phyloP scores from a whole-genome alignment of 2,888 invertebrate genomes.

The Anticlea derivata region DNA sequence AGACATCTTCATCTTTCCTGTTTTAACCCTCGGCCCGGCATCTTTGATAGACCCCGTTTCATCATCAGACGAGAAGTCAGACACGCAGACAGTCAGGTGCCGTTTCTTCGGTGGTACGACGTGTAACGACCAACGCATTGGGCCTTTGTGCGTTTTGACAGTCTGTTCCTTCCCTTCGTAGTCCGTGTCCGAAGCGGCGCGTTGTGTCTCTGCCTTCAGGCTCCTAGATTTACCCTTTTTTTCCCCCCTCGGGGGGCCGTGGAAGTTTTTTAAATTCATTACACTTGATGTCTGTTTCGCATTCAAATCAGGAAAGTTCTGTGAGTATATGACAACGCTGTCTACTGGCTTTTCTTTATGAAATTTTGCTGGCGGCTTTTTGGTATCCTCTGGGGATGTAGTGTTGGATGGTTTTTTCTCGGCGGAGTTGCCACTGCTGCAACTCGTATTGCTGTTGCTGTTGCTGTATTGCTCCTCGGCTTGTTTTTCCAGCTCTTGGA shows the following conservation, averaged over 20 bases:
- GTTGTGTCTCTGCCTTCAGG: slow-evolving; percentile 61
- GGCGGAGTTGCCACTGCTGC: slow-evolving; percentile 71
- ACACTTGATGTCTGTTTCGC: slow-evolving; percentile 68
- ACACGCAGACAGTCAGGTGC: slow-evolving; percentile 66
- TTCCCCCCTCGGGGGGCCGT: slow-evolving; percentile 82
- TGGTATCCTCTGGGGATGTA: slow-evolving; percentile 49
- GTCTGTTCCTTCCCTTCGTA: slow-evolving; percentile 62
- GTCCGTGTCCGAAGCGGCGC: slow-evolving; percentile 74
- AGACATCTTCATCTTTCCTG: slow-evolving; percentile 64
- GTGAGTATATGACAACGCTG: slow-evolving; percentile 75
- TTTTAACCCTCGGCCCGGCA: slow-evolving; percentile 63
- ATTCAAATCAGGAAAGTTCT: slow-evolving; percentile 75
- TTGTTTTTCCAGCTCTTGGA: slow-evolving; percentile 85
- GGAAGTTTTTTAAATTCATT: slow-evolving; percentile 81
- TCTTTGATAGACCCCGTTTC: slow-evolving; percentile 64
- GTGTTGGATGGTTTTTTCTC: slow-evolving; percentile 56
- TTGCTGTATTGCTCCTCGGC: slow-evolving; percentile 87
- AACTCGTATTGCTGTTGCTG: slow-evolving; percentile 77
- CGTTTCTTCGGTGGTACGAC: slow-evolving; percentile 70
- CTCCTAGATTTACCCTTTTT: slow-evolving; percentile 71
- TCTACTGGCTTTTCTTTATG: slow-evolving; percentile 71
- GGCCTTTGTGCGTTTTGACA: slow-evolving; percentile 60
- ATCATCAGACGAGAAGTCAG: slow-evolving; percentile 74
- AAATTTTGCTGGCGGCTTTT: slow-evolving; percentile 68
- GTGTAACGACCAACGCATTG: slow-evolving; percentile 69